Base-by-base conservation (phyloP, 2,888 invertebrate genomes). In the Hemithea aestivaria region DNA sequence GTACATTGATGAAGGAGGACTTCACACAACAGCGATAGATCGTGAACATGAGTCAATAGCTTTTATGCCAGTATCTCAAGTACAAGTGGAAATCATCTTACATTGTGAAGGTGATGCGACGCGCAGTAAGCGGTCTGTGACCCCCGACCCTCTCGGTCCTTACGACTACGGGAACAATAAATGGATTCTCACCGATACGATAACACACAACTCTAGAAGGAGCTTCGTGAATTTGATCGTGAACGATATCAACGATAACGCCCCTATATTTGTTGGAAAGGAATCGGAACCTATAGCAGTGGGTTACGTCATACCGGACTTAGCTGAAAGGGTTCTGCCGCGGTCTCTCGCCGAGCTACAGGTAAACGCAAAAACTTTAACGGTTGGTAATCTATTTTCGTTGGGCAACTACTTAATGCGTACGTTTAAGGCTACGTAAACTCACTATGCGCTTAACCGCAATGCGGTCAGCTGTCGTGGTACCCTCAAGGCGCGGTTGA, bases 231-330 rank as follows among this genome's bases (percentile, higher is more conserved):
- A 84, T 45, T 58, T 89, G 27, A 80, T 89, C 39, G 83, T 89
- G 1, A 81, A 82, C 10, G 89, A 89, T 47, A 82, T 83, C n/a
- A 89, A 89, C 51, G 88, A 89, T 47, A 83, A 89, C 48, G 24
- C 48, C 2, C 89, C 89, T 1, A 65, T 77, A 61, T 89, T 89
- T 48, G 45, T 66, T 12, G 71, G 65, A 1, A 74, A 72, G 33
- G 73, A 71, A 38, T 54, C 58, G 7, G 74, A 77, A 45, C 77
- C 83, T 1, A 60, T 88, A 26, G 62, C 61, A 1, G 75, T 88
- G 1, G 89, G 88, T 6, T 89, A 88, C 58, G 89, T 89, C 1
- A 48, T 62, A 21, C 47, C 63, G 10, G 73, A 81, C 23, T 58
- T 89, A 6, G 70, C 77, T 39, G 65, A 73, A 11, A 59, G 62